phyloP scores from a whole-genome alignment of 2,113 vertebrate genomes.

The Festucalex cinctus region DNA sequence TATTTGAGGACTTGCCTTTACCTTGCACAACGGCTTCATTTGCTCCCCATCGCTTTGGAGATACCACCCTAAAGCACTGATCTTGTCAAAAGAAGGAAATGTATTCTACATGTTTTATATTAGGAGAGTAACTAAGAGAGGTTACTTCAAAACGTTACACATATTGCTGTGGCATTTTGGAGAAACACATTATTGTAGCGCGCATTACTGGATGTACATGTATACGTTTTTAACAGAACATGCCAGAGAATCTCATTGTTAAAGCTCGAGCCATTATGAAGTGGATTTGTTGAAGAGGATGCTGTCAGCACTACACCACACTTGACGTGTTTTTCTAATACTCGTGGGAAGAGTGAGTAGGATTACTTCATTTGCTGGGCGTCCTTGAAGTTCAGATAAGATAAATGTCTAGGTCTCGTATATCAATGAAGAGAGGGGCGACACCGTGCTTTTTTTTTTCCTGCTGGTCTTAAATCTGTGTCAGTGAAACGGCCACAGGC shows the following conservation, averaged over 20 bases:
- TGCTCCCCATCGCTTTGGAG: too few relatives aligned
- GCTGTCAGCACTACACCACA: neutral
- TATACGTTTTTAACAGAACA: neutral
- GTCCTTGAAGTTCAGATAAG: neutral
- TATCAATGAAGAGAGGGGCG: slow-evolving; percentile 11
- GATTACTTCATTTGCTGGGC: neutral
- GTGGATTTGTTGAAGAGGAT: neutral
- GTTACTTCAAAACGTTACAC: too few relatives aligned
- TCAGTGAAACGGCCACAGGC: slow-evolving; percentile 31
- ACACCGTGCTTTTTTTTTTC: neutral
- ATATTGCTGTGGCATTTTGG: too few relatives aligned
- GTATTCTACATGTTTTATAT: too few relatives aligned
- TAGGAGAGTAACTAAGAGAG: too few relatives aligned
- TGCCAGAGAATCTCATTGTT: neutral
- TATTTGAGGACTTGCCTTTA: too few relatives aligned
- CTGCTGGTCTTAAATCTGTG: slow-evolving; percentile 13
- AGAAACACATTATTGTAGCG: too few relatives aligned
- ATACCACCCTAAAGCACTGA: too few relatives aligned
- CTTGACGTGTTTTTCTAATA: neutral
- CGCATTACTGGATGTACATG: too few relatives aligned
- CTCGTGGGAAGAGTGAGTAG: neutral
- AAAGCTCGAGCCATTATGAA: neutral
- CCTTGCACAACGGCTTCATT: too few relatives aligned
- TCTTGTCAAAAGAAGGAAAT: too few relatives aligned
- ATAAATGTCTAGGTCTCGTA: neutral